A percentile compares a stretch with the other conserved stretches of the same genome.
Conservation (phyloP, 1,140 invertebrate species). For the Sweltsa coloradensis region DNA sequence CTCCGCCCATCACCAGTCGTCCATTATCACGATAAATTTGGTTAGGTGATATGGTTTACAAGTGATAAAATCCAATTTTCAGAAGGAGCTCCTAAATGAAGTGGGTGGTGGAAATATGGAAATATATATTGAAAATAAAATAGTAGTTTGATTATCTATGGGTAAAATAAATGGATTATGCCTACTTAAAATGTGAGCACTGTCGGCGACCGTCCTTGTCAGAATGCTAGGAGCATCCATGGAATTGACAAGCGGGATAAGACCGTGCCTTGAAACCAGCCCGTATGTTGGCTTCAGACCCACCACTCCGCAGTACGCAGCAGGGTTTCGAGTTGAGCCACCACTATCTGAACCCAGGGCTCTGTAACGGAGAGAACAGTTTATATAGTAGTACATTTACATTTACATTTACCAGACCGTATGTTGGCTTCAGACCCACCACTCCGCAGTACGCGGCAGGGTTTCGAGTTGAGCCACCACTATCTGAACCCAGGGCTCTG, state of each 20-base stretch:
- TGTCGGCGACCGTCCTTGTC: slow-evolving; percentile 65
- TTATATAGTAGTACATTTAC: too few relatives aligned
- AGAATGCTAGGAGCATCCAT: slow-evolving; percentile 93
- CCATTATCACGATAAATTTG: too few relatives aligned
- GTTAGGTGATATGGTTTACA: too few relatives aligned
- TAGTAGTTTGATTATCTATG: too few relatives aligned
- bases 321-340: slow-evolving; percentile 92
- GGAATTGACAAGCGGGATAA: slow-evolving; percentile 94
- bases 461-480: slow-evolving; percentile 92
- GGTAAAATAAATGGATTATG: too few relatives aligned
- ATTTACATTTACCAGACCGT: too few relatives aligned
- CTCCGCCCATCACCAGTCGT: too few relatives aligned
- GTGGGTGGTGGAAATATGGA: too few relatives aligned
- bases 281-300: slow-evolving; percentile 97
- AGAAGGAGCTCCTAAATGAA: too few relatives aligned
- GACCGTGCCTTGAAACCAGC: slow-evolving; percentile 76
- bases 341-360: slow-evolving; percentile 95
- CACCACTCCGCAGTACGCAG: slow-evolving; percentile 86
- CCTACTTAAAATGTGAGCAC: slow-evolving; percentile 47
- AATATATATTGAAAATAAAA: too few relatives aligned
- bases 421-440: slow-evolving; percentile 92
- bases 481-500: slow-evolving; percentile 90
- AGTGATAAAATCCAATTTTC: too few relatives aligned
- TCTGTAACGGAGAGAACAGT: slow-evolving; percentile 35
- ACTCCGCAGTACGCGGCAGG: slow-evolving; percentile 93